Conservation (phyloP, 2,888 invertebrate genomes). For the Caenorhabditis japonica region DNA sequence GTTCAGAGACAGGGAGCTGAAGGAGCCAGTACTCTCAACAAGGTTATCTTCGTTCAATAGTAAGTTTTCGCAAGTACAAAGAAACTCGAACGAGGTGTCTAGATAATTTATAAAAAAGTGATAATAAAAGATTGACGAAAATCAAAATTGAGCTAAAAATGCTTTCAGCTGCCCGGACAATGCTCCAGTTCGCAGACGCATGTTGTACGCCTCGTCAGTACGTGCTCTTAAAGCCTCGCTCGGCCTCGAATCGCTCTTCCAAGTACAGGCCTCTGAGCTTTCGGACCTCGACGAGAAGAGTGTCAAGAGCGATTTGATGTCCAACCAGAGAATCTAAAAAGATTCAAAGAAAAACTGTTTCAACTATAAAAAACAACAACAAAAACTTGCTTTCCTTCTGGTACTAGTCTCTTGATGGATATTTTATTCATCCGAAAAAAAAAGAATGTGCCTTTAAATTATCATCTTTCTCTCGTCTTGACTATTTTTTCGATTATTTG, state of each 20-base stretch:
- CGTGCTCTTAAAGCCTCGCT: slow-evolving; percentile 77
- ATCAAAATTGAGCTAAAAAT: too few species aligned
- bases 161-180: slow-evolving; percentile 77
- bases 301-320: slow-evolving; percentile 77
- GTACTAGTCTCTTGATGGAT: too few species aligned
- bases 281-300: slow-evolving; percentile 77
- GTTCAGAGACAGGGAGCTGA: slow-evolving; percentile 77
- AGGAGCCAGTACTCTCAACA: slow-evolving; percentile 72
- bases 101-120: neutral
- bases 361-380: too few species aligned
- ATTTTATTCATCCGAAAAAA: slow-evolving; percentile 7
- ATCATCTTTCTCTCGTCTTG: slow-evolving; percentile 1
- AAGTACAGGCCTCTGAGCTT: slow-evolving; percentile 76
- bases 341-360: too few species aligned
- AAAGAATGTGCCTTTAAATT: slow-evolving; percentile 26
- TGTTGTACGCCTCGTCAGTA: slow-evolving; percentile 77
- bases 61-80: too few species aligned
- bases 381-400: too few species aligned
- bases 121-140: neutral
- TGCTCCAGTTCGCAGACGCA: slow-evolving; percentile 77
- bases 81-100: too few species aligned
- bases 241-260: slow-evolving; percentile 77
- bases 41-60: slow-evolving; percentile 77
- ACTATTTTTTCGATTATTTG: neutral
- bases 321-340: slow-evolving; percentile 72